Evolutionary conservation across 2,113 vertebrate genomes (phyloP).

Genomic region (Scortum barcoo): DNA sequence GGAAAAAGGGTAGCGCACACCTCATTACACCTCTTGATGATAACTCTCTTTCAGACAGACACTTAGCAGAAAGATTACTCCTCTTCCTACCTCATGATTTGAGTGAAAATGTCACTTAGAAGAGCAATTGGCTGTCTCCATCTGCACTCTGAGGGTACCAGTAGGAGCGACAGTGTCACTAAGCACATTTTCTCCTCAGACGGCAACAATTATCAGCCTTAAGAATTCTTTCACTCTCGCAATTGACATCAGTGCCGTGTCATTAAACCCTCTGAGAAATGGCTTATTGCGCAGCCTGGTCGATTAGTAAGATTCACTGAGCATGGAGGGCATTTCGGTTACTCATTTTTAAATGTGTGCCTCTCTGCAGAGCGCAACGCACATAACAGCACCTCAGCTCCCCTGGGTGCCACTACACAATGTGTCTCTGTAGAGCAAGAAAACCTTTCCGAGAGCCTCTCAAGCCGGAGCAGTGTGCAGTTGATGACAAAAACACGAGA

Average conservation of each 20-base stretch:
- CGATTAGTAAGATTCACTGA: slow-evolving; percentile 63
- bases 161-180: slow-evolving; percentile 35
- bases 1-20: slow-evolving; percentile 36
- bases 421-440: slow-evolving; percentile 10
- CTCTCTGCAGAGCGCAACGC: slow-evolving; percentile 20
- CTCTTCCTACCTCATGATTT: slow-evolving; percentile 22
- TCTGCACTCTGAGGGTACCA: slow-evolving; percentile 2
- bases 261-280: slow-evolving; percentile 65
- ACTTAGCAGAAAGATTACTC: slow-evolving; percentile 42
- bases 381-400: slow-evolving; percentile 28
- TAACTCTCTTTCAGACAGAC: slow-evolving; percentile 53
- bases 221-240: slow-evolving; percentile 41
- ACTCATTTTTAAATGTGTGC: slow-evolving; percentile 44
- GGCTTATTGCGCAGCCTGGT: slow-evolving; percentile 51
- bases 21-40: slow-evolving; percentile 67
- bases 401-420: slow-evolving; percentile 9
- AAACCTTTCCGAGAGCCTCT: slow-evolving; percentile 27
- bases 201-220: slow-evolving; percentile 66
- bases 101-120: slow-evolving; percentile 63
- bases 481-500: background rate
- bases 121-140: slow-evolving; percentile 39
- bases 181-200: slow-evolving; percentile 55
- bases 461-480: background rate
- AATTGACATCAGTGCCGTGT: slow-evolving; percentile 55
- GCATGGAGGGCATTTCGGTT: slow-evolving; percentile 51